These are phyloP conservation scores for Ceratina japonica DNA, from an alignment of 1,140 invertebrate genomes.

Conservation along the genomic window DNA sequence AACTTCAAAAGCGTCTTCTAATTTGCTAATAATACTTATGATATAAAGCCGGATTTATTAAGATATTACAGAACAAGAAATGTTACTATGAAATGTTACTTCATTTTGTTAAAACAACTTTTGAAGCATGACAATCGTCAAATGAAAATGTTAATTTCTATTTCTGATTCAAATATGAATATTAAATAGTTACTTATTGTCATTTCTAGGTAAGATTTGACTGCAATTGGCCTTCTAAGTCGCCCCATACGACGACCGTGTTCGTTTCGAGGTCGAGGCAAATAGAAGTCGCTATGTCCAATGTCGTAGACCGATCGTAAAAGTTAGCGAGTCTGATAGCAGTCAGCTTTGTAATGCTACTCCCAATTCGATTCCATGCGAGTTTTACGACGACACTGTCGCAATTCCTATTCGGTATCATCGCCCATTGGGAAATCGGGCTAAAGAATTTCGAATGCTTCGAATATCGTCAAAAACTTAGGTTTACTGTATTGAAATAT, in stretches of 20 bases:
- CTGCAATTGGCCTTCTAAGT: not conserved
- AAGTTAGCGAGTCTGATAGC: conserved; percentile 64
- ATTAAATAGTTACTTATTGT: not conserved
- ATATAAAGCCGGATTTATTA: no score
- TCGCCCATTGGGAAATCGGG: not conserved
- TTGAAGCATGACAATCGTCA: no score
- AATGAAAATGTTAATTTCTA: not conserved
- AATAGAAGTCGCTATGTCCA: conserved; percentile 33
- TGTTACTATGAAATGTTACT: no score
- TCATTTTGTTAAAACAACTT: no score
- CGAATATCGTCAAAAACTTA: not conserved
- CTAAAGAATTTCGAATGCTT: not conserved
- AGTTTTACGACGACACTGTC: conserved; percentile 56
- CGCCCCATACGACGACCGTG: conserved; percentile 8
- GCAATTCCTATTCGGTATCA: conserved; percentile 36
- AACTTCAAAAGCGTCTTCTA: no score
- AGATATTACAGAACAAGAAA: no score
- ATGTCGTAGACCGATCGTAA: conserved; percentile 56
- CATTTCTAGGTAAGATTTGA: conserved; percentile 12
- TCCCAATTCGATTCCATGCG: conserved; percentile 53
- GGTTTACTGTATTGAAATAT: no score
- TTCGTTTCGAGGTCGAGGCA: conserved; percentile 13
- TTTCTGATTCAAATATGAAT: not conserved
- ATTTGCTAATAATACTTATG: no score
- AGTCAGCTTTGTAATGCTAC: conserved; percentile 54